Evolutionary conservation across 2,888 invertebrate genomes (phyloP).

Genomic region (Leptinotarsa tumamoca): DNA sequence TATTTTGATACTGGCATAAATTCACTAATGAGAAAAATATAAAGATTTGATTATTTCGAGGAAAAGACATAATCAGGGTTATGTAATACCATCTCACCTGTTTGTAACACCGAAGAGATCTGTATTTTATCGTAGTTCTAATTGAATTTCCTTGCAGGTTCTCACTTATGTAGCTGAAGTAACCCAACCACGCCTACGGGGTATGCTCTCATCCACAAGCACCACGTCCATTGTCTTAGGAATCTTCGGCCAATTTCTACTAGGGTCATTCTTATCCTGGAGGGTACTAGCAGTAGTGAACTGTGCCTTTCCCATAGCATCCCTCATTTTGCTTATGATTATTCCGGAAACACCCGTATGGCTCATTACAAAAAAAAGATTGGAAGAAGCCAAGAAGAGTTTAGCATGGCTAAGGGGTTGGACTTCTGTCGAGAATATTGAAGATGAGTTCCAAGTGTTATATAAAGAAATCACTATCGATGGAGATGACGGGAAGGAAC

Average conservation of each 20-base stretch:
- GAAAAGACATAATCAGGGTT: too few species aligned
- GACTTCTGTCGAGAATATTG: conserved; percentile 74
- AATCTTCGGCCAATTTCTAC: conserved; percentile 80
- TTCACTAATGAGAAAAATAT: too few species aligned
- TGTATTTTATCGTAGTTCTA: neutral
- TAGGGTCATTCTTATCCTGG: conserved; percentile 80
- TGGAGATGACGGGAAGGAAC: conserved; percentile 16
- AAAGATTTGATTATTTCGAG: too few species aligned
- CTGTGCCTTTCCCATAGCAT: conserved; percentile 73
- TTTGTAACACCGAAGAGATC: neutral
- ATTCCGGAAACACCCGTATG: conserved; percentile 88
- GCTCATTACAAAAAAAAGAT: conserved; percentile 77
- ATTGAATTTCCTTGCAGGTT: conserved; percentile 68
- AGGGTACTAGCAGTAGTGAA: conserved; percentile 78
- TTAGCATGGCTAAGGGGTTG: conserved; percentile 86
- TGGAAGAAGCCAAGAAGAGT: conserved; percentile 76
- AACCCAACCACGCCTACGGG: conserved; percentile 83
- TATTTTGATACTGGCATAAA: too few species aligned
- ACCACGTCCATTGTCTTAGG: conserved; percentile 82
- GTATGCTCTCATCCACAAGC: conserved; percentile 80
- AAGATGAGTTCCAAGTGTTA: conserved; percentile 72
- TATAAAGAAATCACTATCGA: conserved; percentile 48
- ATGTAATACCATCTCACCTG: too few species aligned
- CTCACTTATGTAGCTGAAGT: conserved; percentile 88
- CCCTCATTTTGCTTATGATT: conserved; percentile 75